Percentiles rank a stretch among this genome's conserved stretches.
These are phyloP conservation scores for Equus przewalskii DNA, from an alignment of 2,113 vertebrate species.

Conservation along the genomic window DNA sequence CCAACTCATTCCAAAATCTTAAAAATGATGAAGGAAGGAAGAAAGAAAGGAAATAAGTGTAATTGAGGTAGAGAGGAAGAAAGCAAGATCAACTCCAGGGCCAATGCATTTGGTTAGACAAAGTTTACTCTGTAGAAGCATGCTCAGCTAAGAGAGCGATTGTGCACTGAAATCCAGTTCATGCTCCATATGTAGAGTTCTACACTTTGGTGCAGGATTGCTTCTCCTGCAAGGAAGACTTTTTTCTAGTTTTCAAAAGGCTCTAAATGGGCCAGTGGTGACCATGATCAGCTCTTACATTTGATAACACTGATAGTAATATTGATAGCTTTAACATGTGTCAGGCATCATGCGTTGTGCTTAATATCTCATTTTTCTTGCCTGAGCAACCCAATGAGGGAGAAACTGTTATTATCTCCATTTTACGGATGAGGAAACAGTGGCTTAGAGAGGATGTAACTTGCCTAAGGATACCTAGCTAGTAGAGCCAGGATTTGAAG, in stretches of 20 bases:
- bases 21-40: neutral
- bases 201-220: neutral
- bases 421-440: neutral
- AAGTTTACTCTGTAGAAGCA: neutral
- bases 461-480: neutral
- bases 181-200: neutral
- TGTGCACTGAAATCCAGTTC: neutral
- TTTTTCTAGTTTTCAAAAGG: neutral
- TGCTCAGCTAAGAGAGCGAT: neutral
- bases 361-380: neutral
- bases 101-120: neutral
- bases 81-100: neutral
- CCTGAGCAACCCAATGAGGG: neutral
- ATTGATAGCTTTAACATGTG: neutral
- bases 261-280: neutral
- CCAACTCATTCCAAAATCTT: neutral
- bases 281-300: neutral
- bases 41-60: neutral
- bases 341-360: neutral
- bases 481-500: neutral
- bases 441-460: neutral
- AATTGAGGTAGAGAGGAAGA: neutral
- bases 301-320: neutral
- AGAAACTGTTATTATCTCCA: neutral
- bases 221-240: rapidly evolving